Base-by-base conservation (phyloP, 64 coral and sea anemone species). In the Montipora cactus region DNA sequence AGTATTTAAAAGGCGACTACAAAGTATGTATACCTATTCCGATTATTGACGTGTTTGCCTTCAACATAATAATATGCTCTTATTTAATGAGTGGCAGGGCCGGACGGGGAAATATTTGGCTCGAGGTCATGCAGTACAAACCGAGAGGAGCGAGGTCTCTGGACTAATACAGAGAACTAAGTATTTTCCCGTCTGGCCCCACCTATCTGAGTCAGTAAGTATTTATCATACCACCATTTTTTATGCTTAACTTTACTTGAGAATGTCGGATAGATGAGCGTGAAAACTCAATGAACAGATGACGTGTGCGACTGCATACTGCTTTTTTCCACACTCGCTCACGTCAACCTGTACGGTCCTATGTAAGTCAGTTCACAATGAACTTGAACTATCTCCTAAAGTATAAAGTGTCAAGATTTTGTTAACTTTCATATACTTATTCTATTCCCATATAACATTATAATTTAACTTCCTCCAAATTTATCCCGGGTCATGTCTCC, bases 401-500 rank as follows among this genome's bases (percentile, higher is more conserved):
- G 59, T 64, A 64, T 64, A 13, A 64, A 64, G 8, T 64, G 59
- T 64, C 59, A 64, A 64, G 59, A 64, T 64, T 64, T 64, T 64
- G 59, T 64, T 4, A 64, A 64, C 59, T 51, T 79, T 44, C 76
- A 51, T 51, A 18, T 7, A 47, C 22, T 45, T 77, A 77, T 15
- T 44, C 13, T 64, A 64, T 64, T 64, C 59, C 59, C 59, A 64
- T 64, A 64, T 64, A 64, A 64, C 67, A 20, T 50, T 37, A 21
- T 14, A 67, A 79, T 79, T 20, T 75, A 28, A 64, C 44, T 59
- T 76, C 21, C 53, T 66, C 22, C 58, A 15, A 9, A 28, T 64
- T 47, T 62, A 83, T 66, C n/a, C 49, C 15, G 77, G 87, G 87
- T 88, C 87, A 88, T 58, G 87, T 88, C 5, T 7, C 87, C 13